Base-by-base conservation (phyloP, 2,888 invertebrate species). In the Cordilura impudica region DNA sequence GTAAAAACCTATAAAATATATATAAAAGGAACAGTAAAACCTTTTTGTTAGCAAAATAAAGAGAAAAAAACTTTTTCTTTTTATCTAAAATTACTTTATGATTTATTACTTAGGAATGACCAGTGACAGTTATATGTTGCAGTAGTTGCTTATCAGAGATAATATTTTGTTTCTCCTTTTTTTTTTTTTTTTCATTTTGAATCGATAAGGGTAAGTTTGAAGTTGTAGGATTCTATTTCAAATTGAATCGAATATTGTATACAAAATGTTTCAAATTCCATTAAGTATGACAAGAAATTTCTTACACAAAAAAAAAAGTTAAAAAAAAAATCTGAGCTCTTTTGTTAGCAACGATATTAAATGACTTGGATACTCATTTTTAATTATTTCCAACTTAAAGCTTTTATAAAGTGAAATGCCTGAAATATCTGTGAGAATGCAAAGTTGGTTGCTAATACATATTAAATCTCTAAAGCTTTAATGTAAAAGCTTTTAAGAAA, bases 21-120 rank as follows among this genome's bases (percentile, higher is more conserved):
- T 18, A 16, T 53, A 45, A 8, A 23, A 23, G 14, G 19, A 6
- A 54, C 18, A 53, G 19, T 45, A 54, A 45, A 61, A 56, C 47
- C 39, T 60, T 53, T 63, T 43, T n/a, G 14, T 14, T 47, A 12
- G 16, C 18, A 18, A 19, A 39, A 6, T 4, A n/a, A 43, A 47
- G 65, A 45, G 14, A 53, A 19, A 23, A 69, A 53, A 53, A 65
- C 26, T 43, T 16, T 51, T 23, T 67, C 43, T 2, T 43, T 58
- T 71, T 74, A 74, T 74, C 65, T 66, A 43, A 61, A 79, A 75
- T 61, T 63, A 45, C 66, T 75, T 79, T 67, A 71, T 79, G 71
- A 79, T 79, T 79, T 79, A 79, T 79, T 72, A 63, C 23, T 16
- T 16, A 21, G 39, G 7, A 75, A 67, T 66, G 61, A 6, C 43